Percentiles rank a stretch among this genome's conserved stretches.
Conservation (phyloP, 2,888 invertebrate species). For the Nephrotoma appendiculata region DNA sequence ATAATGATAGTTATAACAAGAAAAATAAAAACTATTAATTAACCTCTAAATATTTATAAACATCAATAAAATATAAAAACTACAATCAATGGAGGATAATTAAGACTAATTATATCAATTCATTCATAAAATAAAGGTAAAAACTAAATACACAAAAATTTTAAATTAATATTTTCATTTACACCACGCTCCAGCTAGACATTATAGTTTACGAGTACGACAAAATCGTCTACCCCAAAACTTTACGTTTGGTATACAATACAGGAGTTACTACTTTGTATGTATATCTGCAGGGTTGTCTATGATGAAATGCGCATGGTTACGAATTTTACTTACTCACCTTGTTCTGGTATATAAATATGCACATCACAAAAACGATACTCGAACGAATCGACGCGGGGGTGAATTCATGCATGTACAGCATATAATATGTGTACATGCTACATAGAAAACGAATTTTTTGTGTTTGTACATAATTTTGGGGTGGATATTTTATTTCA, state of each 20-base stretch:
- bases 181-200: not conserved
- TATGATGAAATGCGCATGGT: not conserved
- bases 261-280: not conserved
- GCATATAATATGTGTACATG: not conserved
- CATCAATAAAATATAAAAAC: not conserved
- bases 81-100: not conserved
- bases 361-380: not conserved
- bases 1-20: not conserved
- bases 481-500: not conserved
- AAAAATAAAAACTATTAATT: not conserved
- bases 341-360: not conserved
- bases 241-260: not conserved
- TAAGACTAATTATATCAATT: not conserved
- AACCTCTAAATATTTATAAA: not conserved
- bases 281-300: not conserved
- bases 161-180: not conserved
- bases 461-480: not conserved
- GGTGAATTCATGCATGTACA: not conserved
- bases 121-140: not conserved
- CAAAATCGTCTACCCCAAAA: not conserved
- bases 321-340: not conserved
- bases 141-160: not conserved
- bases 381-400: not conserved
- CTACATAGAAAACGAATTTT: not conserved
- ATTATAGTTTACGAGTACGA: not conserved